A percentile compares a stretch with the other conserved stretches of the same genome.
phyloP scores from a whole-genome alignment of 2,797 vertebrate species.

The Bovichtus variegatus region DNA sequence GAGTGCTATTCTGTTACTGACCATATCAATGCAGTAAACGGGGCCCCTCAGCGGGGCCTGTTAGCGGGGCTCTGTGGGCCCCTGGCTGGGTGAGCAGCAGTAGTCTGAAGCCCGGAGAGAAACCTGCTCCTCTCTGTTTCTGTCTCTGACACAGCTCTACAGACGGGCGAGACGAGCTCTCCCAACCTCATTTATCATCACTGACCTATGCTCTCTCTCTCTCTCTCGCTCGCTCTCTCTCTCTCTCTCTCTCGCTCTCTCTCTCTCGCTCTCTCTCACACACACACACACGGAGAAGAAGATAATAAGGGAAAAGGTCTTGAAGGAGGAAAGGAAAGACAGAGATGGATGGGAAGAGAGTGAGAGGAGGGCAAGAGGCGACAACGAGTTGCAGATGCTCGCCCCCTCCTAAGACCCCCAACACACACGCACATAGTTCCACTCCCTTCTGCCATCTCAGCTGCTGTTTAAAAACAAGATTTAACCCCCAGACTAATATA shows the following conservation, averaged over 20 bases:
- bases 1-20: constrained; percentile 49
- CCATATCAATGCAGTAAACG: constrained; percentile 60
- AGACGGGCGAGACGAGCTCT: neutral
- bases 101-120: constrained; percentile 25
- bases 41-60: constrained; percentile 54
- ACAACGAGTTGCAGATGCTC: constrained; percentile 65
- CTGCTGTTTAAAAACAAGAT: constrained; percentile 54
- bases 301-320: constrained; percentile 14
- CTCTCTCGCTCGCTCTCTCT: neutral
- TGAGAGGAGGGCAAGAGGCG: constrained; percentile 46
- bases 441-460: constrained; percentile 38
- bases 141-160: constrained; percentile 18
- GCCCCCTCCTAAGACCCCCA: constrained; percentile 14
- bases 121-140: constrained; percentile 8
- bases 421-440: neutral
- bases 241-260: neutral
- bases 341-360: constrained; percentile 45
- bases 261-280: neutral
- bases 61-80: constrained; percentile 34
- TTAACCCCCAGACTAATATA: constrained; percentile 26
- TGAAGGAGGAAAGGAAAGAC: constrained; percentile 16
- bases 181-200: constrained; percentile 70
- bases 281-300: neutral
- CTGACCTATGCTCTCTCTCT: constrained; percentile 40
- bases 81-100: constrained; percentile 50